phyloP scores from a whole-genome alignment of 1,140 invertebrate genomes.

The Zaprionus africanus region DNA sequence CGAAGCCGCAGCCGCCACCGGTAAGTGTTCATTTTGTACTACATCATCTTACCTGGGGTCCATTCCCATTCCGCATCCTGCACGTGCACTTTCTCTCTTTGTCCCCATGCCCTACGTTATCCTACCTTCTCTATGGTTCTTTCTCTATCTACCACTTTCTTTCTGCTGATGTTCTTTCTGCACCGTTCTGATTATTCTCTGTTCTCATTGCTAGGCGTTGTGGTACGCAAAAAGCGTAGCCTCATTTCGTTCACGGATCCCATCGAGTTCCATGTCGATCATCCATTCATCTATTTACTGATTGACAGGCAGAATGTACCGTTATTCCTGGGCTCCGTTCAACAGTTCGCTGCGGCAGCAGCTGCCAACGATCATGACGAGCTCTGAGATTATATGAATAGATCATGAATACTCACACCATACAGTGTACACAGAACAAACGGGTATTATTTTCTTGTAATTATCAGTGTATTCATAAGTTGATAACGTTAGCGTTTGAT shows the following conservation, averaged over 20 bases:
- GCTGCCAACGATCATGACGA: slow-evolving; percentile 53
- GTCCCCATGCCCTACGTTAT: no score
- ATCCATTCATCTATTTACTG: slow-evolving; percentile 76
- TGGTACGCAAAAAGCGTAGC: slow-evolving; percentile 62
- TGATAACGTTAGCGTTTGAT: neutral
- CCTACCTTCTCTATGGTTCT: neutral
- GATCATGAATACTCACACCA: neutral
- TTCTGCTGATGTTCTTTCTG: neutral
- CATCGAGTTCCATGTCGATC: slow-evolving; percentile 67
- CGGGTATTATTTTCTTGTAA: slow-evolving; percentile 28
- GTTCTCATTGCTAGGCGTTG: slow-evolving; percentile 57
- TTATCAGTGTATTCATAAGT: slow-evolving; percentile 1
- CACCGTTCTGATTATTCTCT: slow-evolving; percentile 37
- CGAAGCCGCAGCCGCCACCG: slow-evolving; percentile 85
- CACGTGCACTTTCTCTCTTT: neutral
- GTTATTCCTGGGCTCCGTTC: slow-evolving; percentile 65
- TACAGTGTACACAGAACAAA: slow-evolving; percentile 16
- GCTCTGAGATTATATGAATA: slow-evolving; percentile 36
- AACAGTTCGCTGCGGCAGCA: slow-evolving; percentile 37
- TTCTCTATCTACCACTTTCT: neutral
- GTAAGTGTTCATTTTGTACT: slow-evolving; percentile 54
- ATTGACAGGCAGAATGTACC: slow-evolving; percentile 43
- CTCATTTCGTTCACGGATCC: slow-evolving; percentile 41
- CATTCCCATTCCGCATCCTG: neutral
- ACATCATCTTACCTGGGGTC: neutral